Evolutionary conservation across 64 coral and sea anemone genomes (phyloP).

Genomic region (Dendrophyllia cribrosa): DNA sequence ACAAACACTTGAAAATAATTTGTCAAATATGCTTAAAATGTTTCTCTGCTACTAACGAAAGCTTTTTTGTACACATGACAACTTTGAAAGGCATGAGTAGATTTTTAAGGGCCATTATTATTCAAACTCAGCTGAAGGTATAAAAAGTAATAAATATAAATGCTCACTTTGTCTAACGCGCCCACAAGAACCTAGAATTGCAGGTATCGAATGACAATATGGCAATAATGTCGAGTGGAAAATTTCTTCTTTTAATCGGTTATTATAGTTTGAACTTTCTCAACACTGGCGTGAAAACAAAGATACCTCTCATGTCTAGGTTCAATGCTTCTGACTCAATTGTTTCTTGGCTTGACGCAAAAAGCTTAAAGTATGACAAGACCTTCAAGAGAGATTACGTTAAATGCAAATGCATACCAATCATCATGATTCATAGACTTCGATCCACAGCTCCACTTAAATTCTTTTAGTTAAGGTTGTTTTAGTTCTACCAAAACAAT

Average conservation of each 20-base stretch:
- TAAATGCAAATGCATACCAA: background rate
- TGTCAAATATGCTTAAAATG: background rate
- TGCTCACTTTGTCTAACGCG: background rate
- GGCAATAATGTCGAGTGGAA: background rate
- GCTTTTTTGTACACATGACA: background rate
- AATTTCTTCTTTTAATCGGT: background rate
- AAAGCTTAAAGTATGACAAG: background rate
- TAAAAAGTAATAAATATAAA: background rate
- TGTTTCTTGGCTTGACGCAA: background rate
- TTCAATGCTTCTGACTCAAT: background rate
- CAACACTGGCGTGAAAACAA: background rate
- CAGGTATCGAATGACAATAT: background rate
- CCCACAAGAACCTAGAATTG: background rate
- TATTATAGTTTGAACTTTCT: background rate
- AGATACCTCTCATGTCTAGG: background rate
- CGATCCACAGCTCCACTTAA: no score
- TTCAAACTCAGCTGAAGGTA: no score
- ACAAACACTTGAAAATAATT: background rate
- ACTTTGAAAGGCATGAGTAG: background rate
- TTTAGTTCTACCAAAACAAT: no score
- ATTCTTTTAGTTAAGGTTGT: no score
- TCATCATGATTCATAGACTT: no score
- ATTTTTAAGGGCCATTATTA: constrained; percentile 8
- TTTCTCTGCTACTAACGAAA: background rate
- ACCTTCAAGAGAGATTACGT: background rate